Evolutionary conservation across 2,113 vertebrate species (phyloP).

Genomic region (Naja naja): DNA sequence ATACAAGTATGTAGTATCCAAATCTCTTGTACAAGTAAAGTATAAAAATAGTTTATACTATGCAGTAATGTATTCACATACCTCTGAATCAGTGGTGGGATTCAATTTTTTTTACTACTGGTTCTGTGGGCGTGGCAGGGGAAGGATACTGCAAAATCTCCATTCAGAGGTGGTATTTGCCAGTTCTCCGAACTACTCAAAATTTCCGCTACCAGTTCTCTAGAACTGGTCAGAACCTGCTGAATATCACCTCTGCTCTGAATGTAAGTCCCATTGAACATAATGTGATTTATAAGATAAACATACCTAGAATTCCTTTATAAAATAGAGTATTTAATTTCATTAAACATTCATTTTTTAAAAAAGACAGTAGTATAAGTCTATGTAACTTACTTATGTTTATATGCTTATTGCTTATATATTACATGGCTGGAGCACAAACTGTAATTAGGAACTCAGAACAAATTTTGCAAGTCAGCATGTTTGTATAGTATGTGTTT

Average conservation of each 20-base stretch:
- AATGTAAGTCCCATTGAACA: neutral
- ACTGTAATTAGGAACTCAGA: neutral
- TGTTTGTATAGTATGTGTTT: neutral
- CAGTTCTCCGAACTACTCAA: too few species aligned
- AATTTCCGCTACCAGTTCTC: too few species aligned
- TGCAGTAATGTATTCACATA: neutral
- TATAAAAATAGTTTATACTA: neutral
- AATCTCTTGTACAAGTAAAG: neutral
- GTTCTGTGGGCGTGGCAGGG: too few species aligned
- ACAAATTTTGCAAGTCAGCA: neutral
- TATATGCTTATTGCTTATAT: neutral
- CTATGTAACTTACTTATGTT: neutral
- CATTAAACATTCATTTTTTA: neutral
- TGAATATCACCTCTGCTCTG: too few species aligned
- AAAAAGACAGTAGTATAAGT: neutral
- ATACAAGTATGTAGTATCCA: neutral
- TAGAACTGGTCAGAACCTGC: too few species aligned
- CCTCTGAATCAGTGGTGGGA: too few species aligned
- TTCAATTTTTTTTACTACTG: too few species aligned
- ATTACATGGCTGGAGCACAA: neutral
- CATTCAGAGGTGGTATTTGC: too few species aligned
- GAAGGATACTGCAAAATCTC: too few species aligned
- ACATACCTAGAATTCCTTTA: neutral
- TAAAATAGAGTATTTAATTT: neutral
- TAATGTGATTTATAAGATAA: neutral